These are phyloP conservation scores for Hydractinia echinata DNA, from an alignment of 30 jellyfish, hydroid and myxozoan species.

Conservation along the genomic window DNA sequence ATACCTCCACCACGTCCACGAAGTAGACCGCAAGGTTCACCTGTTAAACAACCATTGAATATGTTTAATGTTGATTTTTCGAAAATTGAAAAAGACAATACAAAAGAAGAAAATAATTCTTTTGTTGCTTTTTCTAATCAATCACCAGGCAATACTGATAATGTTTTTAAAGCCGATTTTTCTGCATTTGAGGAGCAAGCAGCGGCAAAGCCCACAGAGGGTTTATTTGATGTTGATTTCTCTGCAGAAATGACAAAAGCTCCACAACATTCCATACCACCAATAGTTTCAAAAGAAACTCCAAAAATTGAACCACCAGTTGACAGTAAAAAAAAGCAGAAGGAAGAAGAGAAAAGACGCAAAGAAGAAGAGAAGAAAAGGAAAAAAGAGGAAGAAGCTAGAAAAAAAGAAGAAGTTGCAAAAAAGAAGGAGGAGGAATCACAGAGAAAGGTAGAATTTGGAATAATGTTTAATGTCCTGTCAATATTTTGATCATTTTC, in stretches of 20 bases:
- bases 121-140: not conserved
- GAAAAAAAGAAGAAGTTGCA: too few species aligned
- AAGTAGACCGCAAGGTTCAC: slow-evolving; percentile 20
- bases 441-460: slow-evolving; percentile 1
- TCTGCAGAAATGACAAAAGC: not conserved
- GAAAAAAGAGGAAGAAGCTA: not conserved
- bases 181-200: slow-evolving; percentile 7
- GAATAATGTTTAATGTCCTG: too few species aligned
- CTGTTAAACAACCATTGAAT: slow-evolving; percentile 19
- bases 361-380: slow-evolving; percentile 1
- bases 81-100: not conserved
- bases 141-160: not conserved
- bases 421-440: too few species aligned
- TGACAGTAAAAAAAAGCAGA: slow-evolving; percentile 45
- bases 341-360: slow-evolving; percentile 36
- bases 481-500: too few species aligned
- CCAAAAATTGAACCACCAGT: slow-evolving; percentile 27
- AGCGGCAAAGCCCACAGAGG: not conserved
- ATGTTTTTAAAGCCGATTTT: not conserved
- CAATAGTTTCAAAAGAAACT: slow-evolving; percentile 16
- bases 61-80: slow-evolving; percentile 2
- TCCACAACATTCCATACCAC: slow-evolving; percentile 15
- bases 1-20: slow-evolving; percentile 31
- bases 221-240: slow-evolving; percentile 10
- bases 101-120: not conserved